phyloP scores from a whole-genome alignment of 2,113 vertebrate species.

The Coreoperca whiteheadi region DNA sequence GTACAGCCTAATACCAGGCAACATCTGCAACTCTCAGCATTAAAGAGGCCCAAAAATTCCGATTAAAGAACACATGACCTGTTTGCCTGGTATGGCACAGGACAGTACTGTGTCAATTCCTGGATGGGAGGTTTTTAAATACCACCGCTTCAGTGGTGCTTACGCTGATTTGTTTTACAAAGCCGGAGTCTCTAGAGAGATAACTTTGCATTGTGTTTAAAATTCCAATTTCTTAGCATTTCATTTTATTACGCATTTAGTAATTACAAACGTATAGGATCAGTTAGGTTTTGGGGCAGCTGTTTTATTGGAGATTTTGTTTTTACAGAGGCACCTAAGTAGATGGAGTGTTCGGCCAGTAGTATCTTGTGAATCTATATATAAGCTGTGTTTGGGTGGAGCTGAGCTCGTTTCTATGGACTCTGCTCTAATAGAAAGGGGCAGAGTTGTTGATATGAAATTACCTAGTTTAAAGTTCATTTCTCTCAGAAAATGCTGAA shows the following conservation, averaged over 20 bases:
- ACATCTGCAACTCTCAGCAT: constrained; percentile 79
- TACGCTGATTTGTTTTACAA: constrained; percentile 67
- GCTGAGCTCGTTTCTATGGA: constrained; percentile 56
- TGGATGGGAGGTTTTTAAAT: constrained; percentile 66
- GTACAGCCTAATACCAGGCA: constrained; percentile 75
- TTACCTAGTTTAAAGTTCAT: constrained; percentile 68
- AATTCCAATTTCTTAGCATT: constrained; percentile 26
- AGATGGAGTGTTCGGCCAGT: constrained; percentile 15
- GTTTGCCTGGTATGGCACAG: constrained; percentile 55
- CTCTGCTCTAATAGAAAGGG: constrained; percentile 55
- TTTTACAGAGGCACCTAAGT: constrained; percentile 21
- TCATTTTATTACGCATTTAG: constrained; percentile 6
- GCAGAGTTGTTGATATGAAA: constrained; percentile 50
- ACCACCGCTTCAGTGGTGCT: constrained; percentile 52
- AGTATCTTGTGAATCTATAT: too few relatives aligned
- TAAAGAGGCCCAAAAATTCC: constrained; percentile 75
- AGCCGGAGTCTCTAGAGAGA: constrained; percentile 43
- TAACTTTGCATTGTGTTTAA: constrained; percentile 36
- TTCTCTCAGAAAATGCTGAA: constrained; percentile 57
- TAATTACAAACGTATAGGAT: constrained; percentile 10
- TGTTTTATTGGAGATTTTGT: constrained; percentile 14
- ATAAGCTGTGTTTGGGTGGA: constrained; percentile 63
- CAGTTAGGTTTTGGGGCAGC: not conserved
- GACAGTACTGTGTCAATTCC: constrained; percentile 72
- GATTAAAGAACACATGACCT: constrained; percentile 64